Evolutionary conservation across 2,888 invertebrate genomes (phyloP).

Genomic region (Chymomyza procnemis): DNA sequence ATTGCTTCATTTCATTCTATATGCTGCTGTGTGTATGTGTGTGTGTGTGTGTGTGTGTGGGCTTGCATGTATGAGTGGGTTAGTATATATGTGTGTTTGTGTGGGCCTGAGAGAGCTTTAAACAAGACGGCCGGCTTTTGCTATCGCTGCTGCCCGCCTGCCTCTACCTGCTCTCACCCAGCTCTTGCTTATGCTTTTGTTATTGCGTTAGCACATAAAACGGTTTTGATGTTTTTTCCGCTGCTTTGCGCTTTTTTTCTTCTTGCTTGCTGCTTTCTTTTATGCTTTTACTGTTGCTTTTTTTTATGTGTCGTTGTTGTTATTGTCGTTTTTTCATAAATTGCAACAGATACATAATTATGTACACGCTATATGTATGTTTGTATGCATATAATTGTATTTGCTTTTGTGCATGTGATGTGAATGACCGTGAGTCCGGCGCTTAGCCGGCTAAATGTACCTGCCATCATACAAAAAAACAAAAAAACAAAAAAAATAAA

Average conservation of each 20-base stretch:
- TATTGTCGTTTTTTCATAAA: conserved; percentile 31
- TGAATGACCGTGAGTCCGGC: conserved; percentile 7
- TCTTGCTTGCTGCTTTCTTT: background rate
- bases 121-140: conserved; percentile 50
- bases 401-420: background rate
- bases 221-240: conserved; percentile 49
- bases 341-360: conserved; percentile 41
- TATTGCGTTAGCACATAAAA: conserved; percentile 69
- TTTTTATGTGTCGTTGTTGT: background rate
- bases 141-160: background rate
- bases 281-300: background rate
- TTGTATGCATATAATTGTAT: background rate
- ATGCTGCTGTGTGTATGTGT: conserved; percentile 40
- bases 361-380: background rate
- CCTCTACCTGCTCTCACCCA: too few relatives aligned
- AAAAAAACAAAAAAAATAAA: background rate
- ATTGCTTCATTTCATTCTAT: conserved; percentile 65
- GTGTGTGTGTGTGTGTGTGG: conserved; percentile 13
- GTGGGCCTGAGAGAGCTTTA: background rate
- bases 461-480: conserved; percentile 31
- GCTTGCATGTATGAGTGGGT: conserved; percentile 13
- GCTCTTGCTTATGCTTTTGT: conserved; percentile 50
- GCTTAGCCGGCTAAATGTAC: conserved; percentile 28
- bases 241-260: conserved; percentile 21
- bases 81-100: conserved; percentile 10